Conservation (phyloP, 2,797 vertebrate species). For the Danio albolineatus region DNA sequence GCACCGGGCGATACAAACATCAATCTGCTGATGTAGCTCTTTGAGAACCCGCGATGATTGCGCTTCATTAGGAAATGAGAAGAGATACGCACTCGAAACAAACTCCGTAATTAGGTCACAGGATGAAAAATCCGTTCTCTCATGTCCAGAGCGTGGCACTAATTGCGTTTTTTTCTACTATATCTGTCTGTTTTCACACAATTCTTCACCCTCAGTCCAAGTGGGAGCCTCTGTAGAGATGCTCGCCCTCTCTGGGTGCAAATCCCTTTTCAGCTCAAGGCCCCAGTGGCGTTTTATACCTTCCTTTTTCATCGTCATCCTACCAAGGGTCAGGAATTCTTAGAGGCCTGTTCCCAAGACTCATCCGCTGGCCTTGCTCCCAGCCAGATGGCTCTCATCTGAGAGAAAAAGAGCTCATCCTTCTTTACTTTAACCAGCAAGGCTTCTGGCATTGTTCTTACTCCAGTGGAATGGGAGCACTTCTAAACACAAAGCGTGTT, state of each 20-base stretch:
- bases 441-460: conserved; percentile 48
- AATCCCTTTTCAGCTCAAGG: conserved; percentile 29
- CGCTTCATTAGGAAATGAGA: conserved; percentile 25
- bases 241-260: conserved; percentile 16
- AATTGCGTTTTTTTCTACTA: neutral
- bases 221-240: conserved; percentile 15
- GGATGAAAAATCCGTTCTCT: conserved; percentile 48
- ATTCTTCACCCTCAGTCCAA: conserved; percentile 16
- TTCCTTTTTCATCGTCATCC: conserved; percentile 21
- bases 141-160: conserved; percentile 37
- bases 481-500: conserved; percentile 30
- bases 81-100: conserved; percentile 24
- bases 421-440: conserved; percentile 56
- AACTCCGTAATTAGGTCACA: conserved; percentile 56
- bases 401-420: conserved; percentile 41
- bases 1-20: conserved; percentile 9
- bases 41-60: conserved; percentile 19
- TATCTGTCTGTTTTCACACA: conserved; percentile 20
- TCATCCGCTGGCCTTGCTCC: conserved; percentile 51
- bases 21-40: conserved; percentile 45
- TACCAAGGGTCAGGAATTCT: conserved; percentile 45
- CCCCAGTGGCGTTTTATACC: conserved; percentile 14
- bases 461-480: conserved; percentile 16
- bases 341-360: conserved; percentile 42
- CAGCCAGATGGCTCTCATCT: conserved; percentile 56